Base-by-base conservation (phyloP, 1,140 invertebrate species). In the Myzus persicae region DNA sequence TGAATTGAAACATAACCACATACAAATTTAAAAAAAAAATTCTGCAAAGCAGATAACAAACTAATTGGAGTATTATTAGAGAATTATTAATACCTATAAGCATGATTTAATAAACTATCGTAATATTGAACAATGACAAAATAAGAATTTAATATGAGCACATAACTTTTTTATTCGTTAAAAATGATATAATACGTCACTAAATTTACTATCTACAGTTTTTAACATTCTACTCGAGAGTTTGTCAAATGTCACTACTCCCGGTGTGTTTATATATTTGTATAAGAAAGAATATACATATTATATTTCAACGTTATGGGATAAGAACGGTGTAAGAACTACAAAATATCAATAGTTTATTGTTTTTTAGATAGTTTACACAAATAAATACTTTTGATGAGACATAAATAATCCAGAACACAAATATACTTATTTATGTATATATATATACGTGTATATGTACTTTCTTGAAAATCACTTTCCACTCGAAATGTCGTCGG, bases 281-380 rank as follows among this genome's bases (percentile, higher is more conserved):
- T 90, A 42, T 59, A 59, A 42, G 42, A 42, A 42, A 31, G 42
- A 59, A 36, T 7, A 59, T 51, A 89, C 22, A 54, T 54, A 36
- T 26, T 38, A 89, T 7, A 54, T 89, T 26, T 5, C 22, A 54
- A 38, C 2, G 1, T 18, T 59, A 90, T 18, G 38, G 9, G 24
- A 22, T 26, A 26, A 36, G 36, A 87, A 38, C 6, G 9, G 36
- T 76, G 5, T 54, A 51, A 89, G 36, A 89, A 54, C 88, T 59
- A 51, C 20, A 36, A 40, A 46, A 46, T 42, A 89, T 89, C 51
- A 40, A 90, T 90, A 90, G 48, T 59, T 90, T 59, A 36, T 59
- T 59, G 14, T 51, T 54, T 51, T 59, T 4, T 40, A 38, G 6
- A 90, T 59, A 40, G 51, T 42, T 40, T 42, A 89, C 11, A 38